Evolutionary conservation across 1,140 invertebrate genomes (phyloP).

Genomic region (Eumeta japonica): DNA sequence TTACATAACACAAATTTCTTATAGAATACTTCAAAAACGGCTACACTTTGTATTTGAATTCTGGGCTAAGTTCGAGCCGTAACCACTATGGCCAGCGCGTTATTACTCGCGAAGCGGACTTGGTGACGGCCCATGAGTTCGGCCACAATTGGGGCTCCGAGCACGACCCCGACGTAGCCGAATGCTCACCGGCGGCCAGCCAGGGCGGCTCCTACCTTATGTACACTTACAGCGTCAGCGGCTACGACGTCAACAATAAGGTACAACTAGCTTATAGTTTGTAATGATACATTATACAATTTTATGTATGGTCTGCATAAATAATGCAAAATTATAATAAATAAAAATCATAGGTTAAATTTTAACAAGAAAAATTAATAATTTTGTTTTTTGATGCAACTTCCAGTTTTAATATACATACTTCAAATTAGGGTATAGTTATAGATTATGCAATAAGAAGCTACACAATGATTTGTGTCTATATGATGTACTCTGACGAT

Average conservation of each 20-base stretch:
- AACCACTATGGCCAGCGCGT: constrained; percentile 94
- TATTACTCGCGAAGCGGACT: constrained; percentile 90
- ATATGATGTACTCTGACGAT: neutral
- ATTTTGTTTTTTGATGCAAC: too few species aligned
- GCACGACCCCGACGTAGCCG: constrained; percentile 91
- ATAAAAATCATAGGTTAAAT: neutral
- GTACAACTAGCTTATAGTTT: too few species aligned
- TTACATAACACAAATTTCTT: constrained; percentile 5
- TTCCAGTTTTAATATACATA: too few species aligned
- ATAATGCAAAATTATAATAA: neutral
- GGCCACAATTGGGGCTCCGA: constrained; percentile 99
- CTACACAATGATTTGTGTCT: too few species aligned
- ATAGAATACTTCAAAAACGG: constrained; percentile 94
- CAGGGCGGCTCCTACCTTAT: constrained; percentile 95
- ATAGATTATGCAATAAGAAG: too few species aligned
- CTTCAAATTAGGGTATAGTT: too few species aligned
- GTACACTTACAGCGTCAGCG: constrained; percentile 97
- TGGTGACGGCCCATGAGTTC: constrained; percentile 95
- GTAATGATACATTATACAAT: too few species aligned
- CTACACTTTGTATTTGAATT: constrained; percentile 90
- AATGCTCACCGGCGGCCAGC: constrained; percentile 89
- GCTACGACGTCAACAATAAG: constrained; percentile 96
- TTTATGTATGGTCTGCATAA: neutral
- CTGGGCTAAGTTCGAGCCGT: constrained; percentile 85
- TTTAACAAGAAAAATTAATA: neutral